Evolutionary conservation across 2,888 invertebrate species (phyloP), one percentile per base, ranked within the genome.

Genomic region (Tridacna gigas): DNA sequence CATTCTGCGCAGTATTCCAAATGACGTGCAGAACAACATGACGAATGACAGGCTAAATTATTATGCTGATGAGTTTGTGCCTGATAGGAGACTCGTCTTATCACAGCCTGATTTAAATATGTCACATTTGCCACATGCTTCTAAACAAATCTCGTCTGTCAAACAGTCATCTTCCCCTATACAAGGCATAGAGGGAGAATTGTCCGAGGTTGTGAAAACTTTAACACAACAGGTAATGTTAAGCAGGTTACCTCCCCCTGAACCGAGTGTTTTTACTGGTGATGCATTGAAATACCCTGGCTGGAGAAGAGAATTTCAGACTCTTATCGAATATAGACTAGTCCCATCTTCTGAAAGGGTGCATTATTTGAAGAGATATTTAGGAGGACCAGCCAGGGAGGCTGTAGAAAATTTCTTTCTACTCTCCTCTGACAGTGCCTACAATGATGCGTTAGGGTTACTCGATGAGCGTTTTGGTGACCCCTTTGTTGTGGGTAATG

Each of bases 241-340:
- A 15, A 83, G 74, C 73, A 56, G 86, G 4, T 56, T 87, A 25
- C 82, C 82, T 5, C 60, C 77, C 15, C 84, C 87, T 13, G 84
- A 87, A 65, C 87, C 87, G 0, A n/a, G 67, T 20, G 63, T 84
- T 20, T 87, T 84, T 63, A 20, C 48, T 47, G 85, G 83, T 28
- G 83, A 81, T 67, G 77, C 77, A 15, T 20, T 81, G 0, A 51
- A 48, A 12, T 77, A 74, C 37, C 74, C 74, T 66, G 66, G 37
- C n/a, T 80, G 80, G 80, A 80, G 61, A 48, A 26, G 69, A 15
- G 56, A 80, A 18, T 86, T 86, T 61, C 76, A 82, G 18, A 81
- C 73, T 0, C 56, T 86, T 28, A 86, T 86, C 26, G 81, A 83
- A 22, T 65, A 65, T 48, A 81, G 60, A 48, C 56, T 60, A 12